These are phyloP conservation scores for Octodon degus DNA, from an alignment of 2,113 vertebrate species.

Conservation along the genomic window DNA sequence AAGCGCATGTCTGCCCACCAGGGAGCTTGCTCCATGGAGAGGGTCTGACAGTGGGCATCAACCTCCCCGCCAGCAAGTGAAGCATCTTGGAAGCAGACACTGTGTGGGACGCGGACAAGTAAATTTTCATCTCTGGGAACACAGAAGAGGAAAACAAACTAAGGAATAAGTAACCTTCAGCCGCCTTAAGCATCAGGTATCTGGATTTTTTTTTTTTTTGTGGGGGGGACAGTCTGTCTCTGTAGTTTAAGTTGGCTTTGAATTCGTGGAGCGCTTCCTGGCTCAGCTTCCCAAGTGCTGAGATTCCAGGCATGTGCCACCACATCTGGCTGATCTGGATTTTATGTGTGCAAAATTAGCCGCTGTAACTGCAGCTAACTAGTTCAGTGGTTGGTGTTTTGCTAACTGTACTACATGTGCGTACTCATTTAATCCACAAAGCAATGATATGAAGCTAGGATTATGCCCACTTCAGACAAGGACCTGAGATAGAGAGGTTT, in stretches of 20 bases:
- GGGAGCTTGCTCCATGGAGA: neutral
- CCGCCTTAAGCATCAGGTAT: neutral
- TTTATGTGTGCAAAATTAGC: neutral
- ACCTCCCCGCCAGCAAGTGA: neutral
- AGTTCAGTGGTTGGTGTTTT: neutral
- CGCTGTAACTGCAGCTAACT: neutral
- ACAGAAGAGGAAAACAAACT: neutral
- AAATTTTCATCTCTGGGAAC: neutral
- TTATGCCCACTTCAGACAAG: neutral
- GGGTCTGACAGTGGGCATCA: neutral
- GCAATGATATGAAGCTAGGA: neutral
- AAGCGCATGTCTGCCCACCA: neutral
- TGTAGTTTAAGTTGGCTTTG: neutral
- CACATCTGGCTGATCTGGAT: neutral
- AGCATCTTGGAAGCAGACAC: neutral
- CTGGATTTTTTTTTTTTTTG: neutral
- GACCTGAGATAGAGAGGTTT: neutral
- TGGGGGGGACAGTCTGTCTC: neutral
- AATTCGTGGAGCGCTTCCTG: neutral
- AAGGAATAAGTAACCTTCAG: neutral
- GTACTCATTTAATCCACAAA: neutral
- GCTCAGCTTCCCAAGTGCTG: neutral
- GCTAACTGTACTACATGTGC: neutral
- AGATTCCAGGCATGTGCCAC: neutral
- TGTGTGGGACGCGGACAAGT: neutral